These are phyloP conservation scores for Lordiphosa clarofinis DNA, from an alignment of 1,140 invertebrate genomes.

Conservation along the genomic window DNA sequence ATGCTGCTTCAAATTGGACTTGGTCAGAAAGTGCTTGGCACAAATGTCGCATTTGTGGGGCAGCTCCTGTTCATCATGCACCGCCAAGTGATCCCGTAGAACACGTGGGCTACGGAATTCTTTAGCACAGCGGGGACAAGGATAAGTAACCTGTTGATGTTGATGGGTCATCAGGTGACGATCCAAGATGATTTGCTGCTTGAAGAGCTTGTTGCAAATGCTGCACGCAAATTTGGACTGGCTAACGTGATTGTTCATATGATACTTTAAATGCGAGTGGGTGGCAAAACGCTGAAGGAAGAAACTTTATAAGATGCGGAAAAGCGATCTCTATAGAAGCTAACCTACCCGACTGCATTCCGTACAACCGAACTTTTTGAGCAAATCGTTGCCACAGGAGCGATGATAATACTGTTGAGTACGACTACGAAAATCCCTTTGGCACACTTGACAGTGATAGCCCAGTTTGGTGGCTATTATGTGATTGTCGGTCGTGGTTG, in stretches of 20 bases:
- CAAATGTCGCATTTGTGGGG: constrained; percentile 79
- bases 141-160: constrained; percentile 21
- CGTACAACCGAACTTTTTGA: constrained; percentile 50
- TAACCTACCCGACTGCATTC: constrained; percentile 53
- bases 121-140: constrained; percentile 48
- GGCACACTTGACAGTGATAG: constrained; percentile 81
- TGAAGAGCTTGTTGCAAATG: constrained; percentile 41
- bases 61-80: constrained; percentile 40
- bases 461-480: constrained; percentile 32
- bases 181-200: constrained; percentile 34
- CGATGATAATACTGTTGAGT: constrained; percentile 82
- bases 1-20: constrained; percentile 80
- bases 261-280: constrained; percentile 66
- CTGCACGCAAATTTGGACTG: constrained; percentile 24
- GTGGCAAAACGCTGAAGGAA: constrained; percentile 51
- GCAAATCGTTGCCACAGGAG: constrained; percentile 71
- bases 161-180: constrained; percentile 47
- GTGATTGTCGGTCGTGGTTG: constrained; percentile 5
- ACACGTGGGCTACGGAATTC: constrained; percentile 36
- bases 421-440: constrained; percentile 81
- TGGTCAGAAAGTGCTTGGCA: constrained; percentile 79
- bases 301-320: neutral
- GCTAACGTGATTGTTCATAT: constrained; percentile 44
- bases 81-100: constrained; percentile 31
- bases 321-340: too few species aligned